These are phyloP conservation scores for Myopa testacea DNA, from an alignment of 2,888 invertebrate genomes.

Conservation along the genomic window DNA sequence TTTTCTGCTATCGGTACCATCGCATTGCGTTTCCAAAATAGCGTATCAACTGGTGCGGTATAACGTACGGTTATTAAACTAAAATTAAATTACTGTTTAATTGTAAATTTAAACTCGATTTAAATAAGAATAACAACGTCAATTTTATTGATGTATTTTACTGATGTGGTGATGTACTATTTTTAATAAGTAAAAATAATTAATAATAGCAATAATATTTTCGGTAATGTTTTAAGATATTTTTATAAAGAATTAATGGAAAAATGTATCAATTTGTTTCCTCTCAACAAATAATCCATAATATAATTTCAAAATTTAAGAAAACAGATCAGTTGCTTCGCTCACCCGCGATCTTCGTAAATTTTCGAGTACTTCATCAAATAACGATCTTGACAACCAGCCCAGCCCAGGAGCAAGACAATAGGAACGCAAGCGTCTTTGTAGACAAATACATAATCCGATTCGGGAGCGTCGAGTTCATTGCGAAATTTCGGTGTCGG, in stretches of 20 bases:
- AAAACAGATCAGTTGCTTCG: constrained; percentile 22
- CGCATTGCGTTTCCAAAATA: constrained; percentile 75
- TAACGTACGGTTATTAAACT: constrained; percentile 80
- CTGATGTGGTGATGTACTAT: no score
- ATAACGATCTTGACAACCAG: constrained; percentile 82
- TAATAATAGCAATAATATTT: no score
- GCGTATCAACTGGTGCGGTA: constrained; percentile 76
- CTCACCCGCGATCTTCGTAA: constrained; percentile 81
- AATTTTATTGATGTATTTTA: no score
- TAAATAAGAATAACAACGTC: no score
- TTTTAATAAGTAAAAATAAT: no score
- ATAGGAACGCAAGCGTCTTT: constrained; percentile 76
- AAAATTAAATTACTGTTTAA: constrained; percentile 40
- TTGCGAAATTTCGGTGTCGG: constrained; percentile 71
- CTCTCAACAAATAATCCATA: not conserved
- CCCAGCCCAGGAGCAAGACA: constrained; percentile 82
- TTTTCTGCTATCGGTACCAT: constrained; percentile 75
- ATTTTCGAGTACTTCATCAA: constrained; percentile 82
- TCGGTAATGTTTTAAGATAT: no score
- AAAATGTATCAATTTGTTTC: not conserved
- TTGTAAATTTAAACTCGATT: not conserved
- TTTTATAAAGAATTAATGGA: not conserved
- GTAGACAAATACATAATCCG: constrained; percentile 72
- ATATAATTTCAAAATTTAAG: not conserved
- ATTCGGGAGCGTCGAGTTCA: constrained; percentile 60